Conservation (phyloP, 2,797 vertebrate genomes). For the Sebastes oblongus region DNA sequence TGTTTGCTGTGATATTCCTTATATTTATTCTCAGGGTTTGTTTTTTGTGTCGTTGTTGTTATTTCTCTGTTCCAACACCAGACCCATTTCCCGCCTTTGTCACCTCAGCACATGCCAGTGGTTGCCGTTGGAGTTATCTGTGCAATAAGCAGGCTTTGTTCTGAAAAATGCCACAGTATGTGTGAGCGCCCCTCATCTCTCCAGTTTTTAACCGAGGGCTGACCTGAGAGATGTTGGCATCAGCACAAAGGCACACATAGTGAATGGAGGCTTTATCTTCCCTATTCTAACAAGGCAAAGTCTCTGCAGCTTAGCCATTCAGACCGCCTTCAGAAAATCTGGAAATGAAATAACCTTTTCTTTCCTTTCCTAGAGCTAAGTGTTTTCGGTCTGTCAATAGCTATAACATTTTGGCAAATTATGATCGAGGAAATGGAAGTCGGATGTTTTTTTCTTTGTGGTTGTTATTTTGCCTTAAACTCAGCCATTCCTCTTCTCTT, state of each 20-base stretch:
- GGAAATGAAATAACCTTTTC: slow-evolving; percentile 39
- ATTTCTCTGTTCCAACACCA: background rate
- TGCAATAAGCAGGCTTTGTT: slow-evolving; percentile 45
- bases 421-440: slow-evolving; percentile 24
- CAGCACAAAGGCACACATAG: slow-evolving; percentile 32
- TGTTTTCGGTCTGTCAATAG: slow-evolving; percentile 14
- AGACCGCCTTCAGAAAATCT: slow-evolving; percentile 32
- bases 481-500: slow-evolving; percentile 7
- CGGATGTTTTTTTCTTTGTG: background rate
- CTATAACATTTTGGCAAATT: background rate
- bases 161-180: slow-evolving; percentile 16
- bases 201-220: slow-evolving; percentile 23
- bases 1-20: slow-evolving; percentile 44
- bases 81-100: slow-evolving; percentile 20
- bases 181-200: slow-evolving; percentile 29
- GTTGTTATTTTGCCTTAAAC: background rate
- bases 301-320: slow-evolving; percentile 21
- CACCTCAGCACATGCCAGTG: slow-evolving; percentile 12
- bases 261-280: slow-evolving; percentile 40
- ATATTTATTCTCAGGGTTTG: slow-evolving; percentile 27
- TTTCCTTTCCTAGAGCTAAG: slow-evolving; percentile 6
- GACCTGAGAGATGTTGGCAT: slow-evolving; percentile 53
- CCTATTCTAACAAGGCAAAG: slow-evolving; percentile 23
- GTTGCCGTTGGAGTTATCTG: slow-evolving; percentile 26
- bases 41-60: background rate